These are phyloP conservation scores for Lymantria monacha DNA, from an alignment of 2,888 invertebrate genomes.

Conservation along the genomic window DNA sequence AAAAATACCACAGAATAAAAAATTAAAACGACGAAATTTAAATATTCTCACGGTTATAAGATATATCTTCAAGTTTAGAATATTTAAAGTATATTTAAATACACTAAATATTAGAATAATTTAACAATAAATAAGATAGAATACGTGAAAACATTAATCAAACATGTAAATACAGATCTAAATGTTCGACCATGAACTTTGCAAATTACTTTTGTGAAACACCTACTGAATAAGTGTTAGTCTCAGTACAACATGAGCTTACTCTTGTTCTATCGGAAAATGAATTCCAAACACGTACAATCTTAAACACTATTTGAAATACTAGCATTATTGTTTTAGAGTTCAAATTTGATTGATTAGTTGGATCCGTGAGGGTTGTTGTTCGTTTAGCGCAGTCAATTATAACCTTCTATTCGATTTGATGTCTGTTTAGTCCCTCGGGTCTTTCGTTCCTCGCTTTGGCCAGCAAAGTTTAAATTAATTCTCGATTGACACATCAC, in stretches of 20 bases:
- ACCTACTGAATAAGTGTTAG: conserved; percentile 65
- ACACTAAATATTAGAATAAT: too few species aligned
- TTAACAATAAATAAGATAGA: neutral
- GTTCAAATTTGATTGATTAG: conserved; percentile 54
- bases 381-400: conserved; percentile 67
- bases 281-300: conserved; percentile 26
- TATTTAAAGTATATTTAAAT: too few species aligned
- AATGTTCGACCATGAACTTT: conserved; percentile 59
- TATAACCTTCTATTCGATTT: conserved; percentile 78
- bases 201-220: conserved; percentile 67
- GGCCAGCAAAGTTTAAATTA: conserved; percentile 77
- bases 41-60: too few species aligned
- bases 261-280: conserved; percentile 42
- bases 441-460: conserved; percentile 67
- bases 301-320: conserved; percentile 27
- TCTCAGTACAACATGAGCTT: conserved; percentile 50
- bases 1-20: too few species aligned
- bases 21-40: too few species aligned
- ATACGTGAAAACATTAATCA: conserved; percentile 58
- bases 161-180: conserved; percentile 65
- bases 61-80: too few species aligned
- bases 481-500: conserved; percentile 75
- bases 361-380: conserved; percentile 51
- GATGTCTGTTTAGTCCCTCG: conserved; percentile 69
- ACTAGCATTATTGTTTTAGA: conserved; percentile 37